phyloP scores from a whole-genome alignment of 92 coral and sea anemone species.

The Epizoanthus rinbou region DNA sequence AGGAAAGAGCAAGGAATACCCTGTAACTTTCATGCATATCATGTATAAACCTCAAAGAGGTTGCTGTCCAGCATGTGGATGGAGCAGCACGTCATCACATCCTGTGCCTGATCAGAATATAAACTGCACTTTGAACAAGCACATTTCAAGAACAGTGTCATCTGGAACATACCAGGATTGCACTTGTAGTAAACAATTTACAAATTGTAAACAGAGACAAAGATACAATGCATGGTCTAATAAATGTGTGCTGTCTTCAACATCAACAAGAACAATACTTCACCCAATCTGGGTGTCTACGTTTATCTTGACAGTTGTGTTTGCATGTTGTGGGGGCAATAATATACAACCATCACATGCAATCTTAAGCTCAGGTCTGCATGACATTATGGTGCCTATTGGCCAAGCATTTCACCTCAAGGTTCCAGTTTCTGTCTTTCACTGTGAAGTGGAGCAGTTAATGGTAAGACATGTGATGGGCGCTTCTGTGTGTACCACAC shows the following conservation, averaged over 20 bases:
- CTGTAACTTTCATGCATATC: background rate
- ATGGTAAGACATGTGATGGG: slow-evolving; percentile 72
- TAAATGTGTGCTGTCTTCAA: background rate
- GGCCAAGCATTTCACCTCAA: slow-evolving; percentile 72
- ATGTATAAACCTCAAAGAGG: slow-evolving; percentile 6
- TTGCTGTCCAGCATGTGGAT: slow-evolving; percentile 1
- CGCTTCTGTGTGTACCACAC: no score
- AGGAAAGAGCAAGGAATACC: background rate
- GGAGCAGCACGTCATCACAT: background rate
- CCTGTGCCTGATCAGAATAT: background rate
- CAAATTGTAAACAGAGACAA: slow-evolving; percentile 5
- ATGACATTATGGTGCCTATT: slow-evolving; percentile 58
- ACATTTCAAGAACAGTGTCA: background rate
- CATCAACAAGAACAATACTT: background rate
- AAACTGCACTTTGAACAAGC: background rate
- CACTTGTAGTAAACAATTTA: background rate
- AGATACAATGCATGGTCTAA: background rate
- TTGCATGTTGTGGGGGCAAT: slow-evolving; percentile 23
- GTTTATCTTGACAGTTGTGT: background rate
- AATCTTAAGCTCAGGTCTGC: slow-evolving; percentile 37
- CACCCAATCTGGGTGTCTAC: background rate
- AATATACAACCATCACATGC: slow-evolving; percentile 51
- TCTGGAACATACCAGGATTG: background rate
- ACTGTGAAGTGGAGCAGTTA: slow-evolving; percentile 73
- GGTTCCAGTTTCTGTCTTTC: slow-evolving; percentile 68